A percentile compares a stretch with the other conserved stretches of the same genome.
These are phyloP conservation scores for Pedetes capensis DNA, from an alignment of 2,113 vertebrate genomes.

Conservation along the genomic window DNA sequence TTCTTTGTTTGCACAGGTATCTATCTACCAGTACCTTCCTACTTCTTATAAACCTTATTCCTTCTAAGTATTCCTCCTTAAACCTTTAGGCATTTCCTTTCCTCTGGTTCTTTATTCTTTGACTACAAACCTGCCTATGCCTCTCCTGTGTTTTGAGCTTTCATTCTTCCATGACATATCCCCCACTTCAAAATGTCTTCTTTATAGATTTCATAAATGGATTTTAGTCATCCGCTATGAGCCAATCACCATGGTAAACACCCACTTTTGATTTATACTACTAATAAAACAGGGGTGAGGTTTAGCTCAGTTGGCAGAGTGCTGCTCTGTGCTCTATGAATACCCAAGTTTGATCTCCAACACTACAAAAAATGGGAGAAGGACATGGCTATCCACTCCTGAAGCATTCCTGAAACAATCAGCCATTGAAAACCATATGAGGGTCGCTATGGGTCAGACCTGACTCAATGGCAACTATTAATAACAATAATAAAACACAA, in stretches of 20 bases:
- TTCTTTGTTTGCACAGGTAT: not conserved
- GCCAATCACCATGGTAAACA: not conserved
- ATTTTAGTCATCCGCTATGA: not conserved
- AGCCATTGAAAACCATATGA: too few species aligned
- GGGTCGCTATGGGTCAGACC: too few species aligned
- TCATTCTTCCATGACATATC: not conserved
- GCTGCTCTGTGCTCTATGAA: too few species aligned
- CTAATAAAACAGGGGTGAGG: too few species aligned
- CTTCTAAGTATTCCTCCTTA: not conserved
- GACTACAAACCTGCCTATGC: not conserved
- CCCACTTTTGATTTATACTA: too few species aligned
- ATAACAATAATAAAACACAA: too few species aligned
- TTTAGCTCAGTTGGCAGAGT: too few species aligned
- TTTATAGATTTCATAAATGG: not conserved
- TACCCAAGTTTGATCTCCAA: too few species aligned
- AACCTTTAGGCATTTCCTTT: not conserved
- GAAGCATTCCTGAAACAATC: too few species aligned
- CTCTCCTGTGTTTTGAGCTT: not conserved
- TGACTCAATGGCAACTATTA: too few species aligned
- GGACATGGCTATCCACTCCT: too few species aligned
- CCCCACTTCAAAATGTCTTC: not conserved
- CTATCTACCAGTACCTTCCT: not conserved
- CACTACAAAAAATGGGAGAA: too few species aligned
- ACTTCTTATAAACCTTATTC: not conserved
- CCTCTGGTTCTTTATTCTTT: not conserved